Evolutionary conservation across 2,113 vertebrate genomes (phyloP).

Genomic region (Amblyornis subalaris): DNA sequence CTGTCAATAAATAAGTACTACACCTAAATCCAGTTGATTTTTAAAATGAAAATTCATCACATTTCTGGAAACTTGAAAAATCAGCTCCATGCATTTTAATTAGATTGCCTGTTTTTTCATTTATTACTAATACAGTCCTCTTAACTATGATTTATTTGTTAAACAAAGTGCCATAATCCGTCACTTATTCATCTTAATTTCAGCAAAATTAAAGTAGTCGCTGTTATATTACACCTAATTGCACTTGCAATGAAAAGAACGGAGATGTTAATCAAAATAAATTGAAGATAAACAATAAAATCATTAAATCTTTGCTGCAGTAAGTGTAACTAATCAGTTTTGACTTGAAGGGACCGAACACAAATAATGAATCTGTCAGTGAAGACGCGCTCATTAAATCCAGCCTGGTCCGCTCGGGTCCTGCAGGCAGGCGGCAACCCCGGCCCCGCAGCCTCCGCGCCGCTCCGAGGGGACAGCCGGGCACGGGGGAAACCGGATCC

Average conservation of each 20-base stretch:
- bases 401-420: conserved; percentile 66
- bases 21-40: conserved; percentile 46
- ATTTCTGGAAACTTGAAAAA: conserved; percentile 73
- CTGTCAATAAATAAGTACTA: conserved; percentile 9
- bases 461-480: not conserved
- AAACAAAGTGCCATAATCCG: conserved; percentile 80
- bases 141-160: conserved; percentile 88
- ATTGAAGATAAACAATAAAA: conserved; percentile 91
- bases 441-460: not conserved
- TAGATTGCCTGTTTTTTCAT: conserved; percentile 74
- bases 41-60: conserved; percentile 58
- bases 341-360: conserved; percentile 81
- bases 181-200: conserved; percentile 86
- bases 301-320: conserved; percentile 83
- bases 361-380: conserved; percentile 86
- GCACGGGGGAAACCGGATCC: fast-evolving
- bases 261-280: conserved; percentile 88
- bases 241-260: conserved; percentile 83
- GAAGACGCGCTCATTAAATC: conserved; percentile 80
- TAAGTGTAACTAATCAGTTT: conserved; percentile 89
- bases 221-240: conserved; percentile 84
- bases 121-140: conserved; percentile 80
- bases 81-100: conserved; percentile 76
- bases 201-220: conserved; percentile 81
- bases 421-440: conserved; percentile 37